Evolutionary conservation across 1,140 invertebrate genomes (phyloP), one percentile per base, ranked within the genome.

Genomic region (Aethina tumida): DNA sequence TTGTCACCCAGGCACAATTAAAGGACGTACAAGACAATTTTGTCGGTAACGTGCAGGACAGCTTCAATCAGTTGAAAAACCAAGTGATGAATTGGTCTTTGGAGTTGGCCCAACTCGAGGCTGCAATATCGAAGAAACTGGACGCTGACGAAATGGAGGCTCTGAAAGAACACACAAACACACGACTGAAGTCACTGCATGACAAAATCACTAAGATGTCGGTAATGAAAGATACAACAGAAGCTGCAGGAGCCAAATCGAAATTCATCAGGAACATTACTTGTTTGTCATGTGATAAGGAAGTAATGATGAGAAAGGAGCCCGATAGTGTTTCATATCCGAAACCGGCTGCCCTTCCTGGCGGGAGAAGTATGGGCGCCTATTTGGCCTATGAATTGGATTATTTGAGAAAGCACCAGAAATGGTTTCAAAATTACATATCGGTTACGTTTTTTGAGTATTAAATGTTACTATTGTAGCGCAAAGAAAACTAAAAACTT

Each of bases 221-320:
- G 0, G 60, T 65, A 2, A 43, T 74, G 18, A 67, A 69, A 19
- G 60, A 69, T 12, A 77, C 81, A 14, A 70, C 66, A 2, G 78
- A 82, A 41, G 80, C 81, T 1, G 80, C 79, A 4, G 81, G 77
- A 2, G 73, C 78, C 0, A 79, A 62, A 41, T 50, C 39, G 21
- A 53, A 51, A 45, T 41, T 56, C 9, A 30, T n/a, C n/a, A n/a
- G 77, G 45, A 74, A 81, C 33, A 64, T 82, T 2, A 76, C 78
- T 31, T 84, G 81, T 46, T 70, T 84, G 52, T 80, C 79, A 0
- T 84, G 81, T 47, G 77, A 84, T 43, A 75, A 76, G 10, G 68
- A 78, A 13, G 77, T 73, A 0, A 68, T 78, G 0, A 82, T 84
- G 76, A 63, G 64, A 6, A 74, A 65, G 42, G 64, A 78, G n/a